A percentile compares a stretch with the other conserved stretches of the same genome.
These are phyloP conservation scores for Eretmocerus hayati DNA, from an alignment of 2,888 invertebrate species.

Conservation along the genomic window DNA sequence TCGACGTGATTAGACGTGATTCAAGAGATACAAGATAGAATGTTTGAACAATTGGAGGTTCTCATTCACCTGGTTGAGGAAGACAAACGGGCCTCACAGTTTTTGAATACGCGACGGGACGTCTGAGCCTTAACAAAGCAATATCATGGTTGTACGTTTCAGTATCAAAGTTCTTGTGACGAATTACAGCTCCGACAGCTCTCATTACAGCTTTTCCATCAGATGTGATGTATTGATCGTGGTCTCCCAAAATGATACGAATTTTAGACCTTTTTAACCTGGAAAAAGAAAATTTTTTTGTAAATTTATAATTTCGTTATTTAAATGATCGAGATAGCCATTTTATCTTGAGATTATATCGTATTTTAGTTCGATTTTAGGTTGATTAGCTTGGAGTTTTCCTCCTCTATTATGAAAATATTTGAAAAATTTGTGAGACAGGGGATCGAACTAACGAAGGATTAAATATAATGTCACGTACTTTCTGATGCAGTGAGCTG, in stretches of 20 bases:
- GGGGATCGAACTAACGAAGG: too few relatives aligned
- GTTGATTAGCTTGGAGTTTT: too few relatives aligned
- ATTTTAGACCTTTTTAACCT: conserved; percentile 75
- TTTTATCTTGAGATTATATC: too few relatives aligned
- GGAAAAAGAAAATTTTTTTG: too few relatives aligned
- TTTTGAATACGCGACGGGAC: conserved; percentile 70
- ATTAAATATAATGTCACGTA: conserved; percentile 34
- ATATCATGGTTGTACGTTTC: conserved; percentile 84
- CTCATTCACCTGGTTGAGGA: conserved; percentile 47
- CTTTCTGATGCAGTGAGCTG: conserved; percentile 80
- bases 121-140: conserved; percentile 68
- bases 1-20: too few relatives aligned
- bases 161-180: conserved; percentile 76
- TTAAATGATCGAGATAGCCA: too few relatives aligned
- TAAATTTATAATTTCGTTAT: too few relatives aligned
- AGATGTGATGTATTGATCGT: conserved; percentile 72
- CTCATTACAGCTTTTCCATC: conserved; percentile 76
- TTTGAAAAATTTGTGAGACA: too few relatives aligned
- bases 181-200: conserved; percentile 68
- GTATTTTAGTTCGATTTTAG: too few relatives aligned
- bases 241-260: conserved; percentile 74
- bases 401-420: too few relatives aligned
- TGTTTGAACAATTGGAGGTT: too few relatives aligned
- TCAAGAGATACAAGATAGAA: not conserved
- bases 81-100: conserved; percentile 72